Percentiles rank a stretch among this genome's conserved stretches.
phyloP scores from a whole-genome alignment of 2,888 invertebrate genomes.

The Dinocampus coccinellae region DNA sequence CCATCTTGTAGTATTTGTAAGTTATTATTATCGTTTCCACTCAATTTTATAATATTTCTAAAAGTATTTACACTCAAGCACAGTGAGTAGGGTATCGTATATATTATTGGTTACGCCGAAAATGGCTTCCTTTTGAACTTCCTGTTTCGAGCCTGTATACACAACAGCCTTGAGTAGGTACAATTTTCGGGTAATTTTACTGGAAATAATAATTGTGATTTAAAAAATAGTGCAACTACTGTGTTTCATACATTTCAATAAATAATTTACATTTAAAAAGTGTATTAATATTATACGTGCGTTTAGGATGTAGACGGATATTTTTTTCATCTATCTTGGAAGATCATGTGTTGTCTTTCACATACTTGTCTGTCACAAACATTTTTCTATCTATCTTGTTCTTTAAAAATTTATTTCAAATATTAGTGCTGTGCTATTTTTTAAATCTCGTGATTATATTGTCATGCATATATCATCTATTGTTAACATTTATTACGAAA shows the following conservation, averaged over 20 bases:
- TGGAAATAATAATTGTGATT: slow-evolving; percentile 28
- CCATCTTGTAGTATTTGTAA: too few relatives aligned
- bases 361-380: neutral
- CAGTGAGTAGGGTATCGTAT: too few relatives aligned
- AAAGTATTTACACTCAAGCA: too few relatives aligned
- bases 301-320: slow-evolving; percentile 51
- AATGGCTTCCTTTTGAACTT: slow-evolving; percentile 50
- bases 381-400: neutral
- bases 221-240: slow-evolving; percentile 42
- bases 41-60: too few relatives aligned
- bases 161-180: slow-evolving; percentile 45
- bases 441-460: neutral
- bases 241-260: slow-evolving; percentile 6
- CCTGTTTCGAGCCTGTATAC: slow-evolving; percentile 47
- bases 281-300: neutral
- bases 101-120: slow-evolving; percentile 42
- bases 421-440: neutral
- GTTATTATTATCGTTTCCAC: too few relatives aligned
- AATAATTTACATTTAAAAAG: slow-evolving; percentile 17
- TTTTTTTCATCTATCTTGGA: slow-evolving; percentile 33
- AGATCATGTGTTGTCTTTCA: slow-evolving; percentile 37
- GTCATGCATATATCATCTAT: neutral
- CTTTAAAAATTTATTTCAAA: neutral
- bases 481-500: neutral
- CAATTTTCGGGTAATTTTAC: slow-evolving; percentile 44